Evolutionary conservation across 2,113 vertebrate species (phyloP).

Genomic region (rat (Rattus norvegicus)): GRCr8 NC_086036.1:66708001-66708500

Average conservation of each 20-base stretch:
- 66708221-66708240: background rate
- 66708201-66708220: background rate
- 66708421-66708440: background rate
- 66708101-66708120: background rate
- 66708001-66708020: background rate
- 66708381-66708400: background rate
- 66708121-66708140: background rate
- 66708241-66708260: background rate
- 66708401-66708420: background rate
- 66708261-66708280: too few relatives aligned
- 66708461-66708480: background rate
- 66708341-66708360: background rate
- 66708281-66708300: background rate
- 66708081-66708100: background rate
- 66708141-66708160: background rate
- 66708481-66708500: background rate
- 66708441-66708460: background rate
- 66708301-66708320: too few relatives aligned
- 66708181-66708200: background rate
- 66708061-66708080: background rate
- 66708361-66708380: background rate
- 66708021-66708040: background rate
- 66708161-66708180: background rate
- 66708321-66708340: background rate
- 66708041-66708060: background rate